These are phyloP conservation scores for Apeltes quadracus DNA, from an alignment of 2,113 vertebrate genomes.

Conservation along the genomic window DNA sequence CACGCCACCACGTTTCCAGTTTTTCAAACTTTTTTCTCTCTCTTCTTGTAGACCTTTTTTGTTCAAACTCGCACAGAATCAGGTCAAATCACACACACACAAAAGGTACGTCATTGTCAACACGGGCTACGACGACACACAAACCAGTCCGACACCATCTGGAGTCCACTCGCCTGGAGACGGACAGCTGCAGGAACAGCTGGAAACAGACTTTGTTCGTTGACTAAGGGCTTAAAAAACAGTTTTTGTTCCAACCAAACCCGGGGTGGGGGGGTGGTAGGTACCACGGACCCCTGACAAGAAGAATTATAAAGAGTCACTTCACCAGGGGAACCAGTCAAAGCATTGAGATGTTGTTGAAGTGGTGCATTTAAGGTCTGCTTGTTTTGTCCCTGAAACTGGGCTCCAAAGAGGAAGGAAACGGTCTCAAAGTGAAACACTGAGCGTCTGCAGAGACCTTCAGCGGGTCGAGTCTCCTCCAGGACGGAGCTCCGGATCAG, in stretches of 20 bases:
- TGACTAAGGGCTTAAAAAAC: not conserved
- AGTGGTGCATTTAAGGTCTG: too few relatives aligned
- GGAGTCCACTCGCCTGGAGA: constrained; percentile 2
- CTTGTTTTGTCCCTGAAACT: too few relatives aligned
- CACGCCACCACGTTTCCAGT: constrained; percentile 42
- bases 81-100: constrained; percentile 42
- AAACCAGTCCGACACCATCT: constrained; percentile 28
- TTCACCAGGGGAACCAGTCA: not conserved
- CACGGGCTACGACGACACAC: constrained; percentile 57
- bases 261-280: too few relatives aligned
- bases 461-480: too few relatives aligned
- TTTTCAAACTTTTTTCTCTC: constrained; percentile 10
- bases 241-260: constrained; percentile 16
- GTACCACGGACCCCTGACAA: not conserved
- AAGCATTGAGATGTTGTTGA: not conserved
- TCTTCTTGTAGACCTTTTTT: constrained; percentile 57
- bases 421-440: too few relatives aligned
- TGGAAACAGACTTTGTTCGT: not conserved
- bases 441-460: too few relatives aligned
- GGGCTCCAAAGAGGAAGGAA: too few relatives aligned
- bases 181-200: constrained; percentile 40
- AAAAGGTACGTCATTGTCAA: constrained; percentile 47
- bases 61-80: constrained; percentile 59
- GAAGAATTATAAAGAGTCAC: not conserved
- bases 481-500: too few relatives aligned